Percentiles rank a stretch among this genome's conserved stretches.
These are phyloP conservation scores for Pangasianodon gigas DNA, from an alignment of 2,113 vertebrate genomes.

Conservation along the genomic window DNA sequence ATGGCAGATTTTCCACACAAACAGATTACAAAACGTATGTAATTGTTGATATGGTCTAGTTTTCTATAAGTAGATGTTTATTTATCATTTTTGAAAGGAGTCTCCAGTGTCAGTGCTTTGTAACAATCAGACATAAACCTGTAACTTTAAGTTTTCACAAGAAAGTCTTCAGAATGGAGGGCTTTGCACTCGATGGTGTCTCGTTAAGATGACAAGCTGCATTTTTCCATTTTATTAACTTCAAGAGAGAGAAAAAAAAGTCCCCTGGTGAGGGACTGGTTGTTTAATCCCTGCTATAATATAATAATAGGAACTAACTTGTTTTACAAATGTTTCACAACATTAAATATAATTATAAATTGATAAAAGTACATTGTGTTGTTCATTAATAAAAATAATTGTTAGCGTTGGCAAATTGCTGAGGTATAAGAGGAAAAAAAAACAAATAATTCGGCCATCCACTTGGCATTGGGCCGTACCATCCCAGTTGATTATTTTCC, in stretches of 20 bases:
- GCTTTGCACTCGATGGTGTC: neutral
- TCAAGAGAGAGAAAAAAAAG: neutral
- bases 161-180: neutral
- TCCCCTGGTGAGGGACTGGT: neutral
- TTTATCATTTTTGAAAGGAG: neutral
- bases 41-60: neutral
- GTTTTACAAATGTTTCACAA: neutral
- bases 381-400: neutral
- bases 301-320: neutral
- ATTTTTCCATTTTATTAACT: neutral
- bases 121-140: neutral
- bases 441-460: neutral
- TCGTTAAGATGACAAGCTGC: neutral
- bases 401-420: neutral
- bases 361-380: neutral
- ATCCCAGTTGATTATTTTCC: neutral
- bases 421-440: neutral
- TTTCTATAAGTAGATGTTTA: neutral
- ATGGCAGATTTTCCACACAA: neutral
- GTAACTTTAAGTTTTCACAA: neutral
- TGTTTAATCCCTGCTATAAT: neutral
- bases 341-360: neutral
- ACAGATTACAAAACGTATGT: neutral
- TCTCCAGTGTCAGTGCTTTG: neutral
- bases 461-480: neutral